Percentiles rank a stretch among this genome's conserved stretches.
phyloP scores from a whole-genome alignment of 2,888 invertebrate genomes.

The Thera obeliscata region DNA sequence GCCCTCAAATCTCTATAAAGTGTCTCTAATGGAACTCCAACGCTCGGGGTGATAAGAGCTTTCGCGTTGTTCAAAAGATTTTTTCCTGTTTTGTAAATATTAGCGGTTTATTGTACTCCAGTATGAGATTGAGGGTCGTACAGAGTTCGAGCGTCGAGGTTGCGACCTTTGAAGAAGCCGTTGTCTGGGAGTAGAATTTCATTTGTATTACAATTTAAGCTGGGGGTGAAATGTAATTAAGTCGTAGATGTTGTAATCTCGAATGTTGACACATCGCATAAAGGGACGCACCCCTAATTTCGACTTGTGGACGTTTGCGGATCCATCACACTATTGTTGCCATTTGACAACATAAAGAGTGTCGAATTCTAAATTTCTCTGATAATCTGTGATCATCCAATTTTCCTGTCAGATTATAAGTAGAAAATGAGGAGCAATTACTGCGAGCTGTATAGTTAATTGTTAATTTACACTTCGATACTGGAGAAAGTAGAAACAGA shows the following conservation, averaged over 20 bases:
- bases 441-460: conserved; percentile 26
- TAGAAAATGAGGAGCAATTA: conserved; percentile 32
- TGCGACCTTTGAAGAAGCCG: conserved; percentile 18
- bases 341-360: conserved; percentile 38
- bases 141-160: conserved; percentile 5
- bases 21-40: conserved; percentile 74
- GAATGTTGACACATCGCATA: conserved; percentile 60
- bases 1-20: conserved; percentile 75
- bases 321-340: conserved; percentile 42
- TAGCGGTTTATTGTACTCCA: conserved; percentile 49
- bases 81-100: conserved; percentile 73
- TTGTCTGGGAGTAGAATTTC: conserved; percentile 27
- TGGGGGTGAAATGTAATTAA: conserved; percentile 45
- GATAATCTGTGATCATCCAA: conserved; percentile 35
- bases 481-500: conserved; percentile 29
- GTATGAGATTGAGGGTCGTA: conserved; percentile 20
- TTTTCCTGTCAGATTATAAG: conserved; percentile 40
- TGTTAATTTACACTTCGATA: conserved; percentile 30
- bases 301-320: conserved; percentile 33
- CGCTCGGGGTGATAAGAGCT: conserved; percentile 72
- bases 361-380: conserved; percentile 28
- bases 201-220: conserved; percentile 41
- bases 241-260: conserved; percentile 56
- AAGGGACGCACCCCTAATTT: conserved; percentile 50
- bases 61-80: conserved; percentile 69